A percentile compares a stretch with the other conserved stretches of the same genome.
phyloP scores from a whole-genome alignment of 2,113 vertebrate genomes.

The Calidris pugnax region DNA sequence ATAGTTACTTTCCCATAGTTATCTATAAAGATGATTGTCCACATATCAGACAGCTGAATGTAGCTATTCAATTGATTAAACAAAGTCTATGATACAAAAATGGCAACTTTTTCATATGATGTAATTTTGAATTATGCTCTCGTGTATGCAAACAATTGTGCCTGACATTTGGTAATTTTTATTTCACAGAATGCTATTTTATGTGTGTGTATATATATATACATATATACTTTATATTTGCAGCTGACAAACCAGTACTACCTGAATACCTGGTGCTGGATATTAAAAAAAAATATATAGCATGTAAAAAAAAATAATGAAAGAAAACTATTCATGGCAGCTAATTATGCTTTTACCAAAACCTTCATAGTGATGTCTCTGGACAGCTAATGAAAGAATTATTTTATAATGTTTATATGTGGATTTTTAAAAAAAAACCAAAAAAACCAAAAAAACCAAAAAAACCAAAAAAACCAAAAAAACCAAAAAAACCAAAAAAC shows the following conservation, averaged over 20 bases:
- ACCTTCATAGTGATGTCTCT: slow-evolving; percentile 71
- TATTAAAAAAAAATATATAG: slow-evolving; percentile 64
- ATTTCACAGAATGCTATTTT: slow-evolving; percentile 72
- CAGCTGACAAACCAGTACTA: slow-evolving; percentile 76
- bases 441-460: slow-evolving; percentile 29
- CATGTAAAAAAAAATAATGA: slow-evolving; percentile 39
- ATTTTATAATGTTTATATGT: slow-evolving; percentile 76
- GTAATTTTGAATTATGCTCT: slow-evolving; percentile 64
- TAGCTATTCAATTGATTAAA: slow-evolving; percentile 67
- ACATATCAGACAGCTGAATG: slow-evolving; percentile 78
- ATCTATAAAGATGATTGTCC: slow-evolving; percentile 62
- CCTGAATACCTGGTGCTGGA: slow-evolving; percentile 74
- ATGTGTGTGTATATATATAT: slow-evolving; percentile 56
- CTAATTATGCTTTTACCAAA: slow-evolving; percentile 82
- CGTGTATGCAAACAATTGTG: slow-evolving; percentile 61
- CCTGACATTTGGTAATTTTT: slow-evolving; percentile 71
- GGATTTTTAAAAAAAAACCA: slow-evolving; percentile 34
- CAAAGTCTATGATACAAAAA: slow-evolving; percentile 23
- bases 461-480: not conserved
- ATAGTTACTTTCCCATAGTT: slow-evolving; percentile 58
- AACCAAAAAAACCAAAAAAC: slow-evolving; percentile 23
- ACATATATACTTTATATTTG: slow-evolving; percentile 76
- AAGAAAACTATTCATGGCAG: slow-evolving; percentile 78
- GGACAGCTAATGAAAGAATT: slow-evolving; percentile 63
- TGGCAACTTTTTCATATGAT: slow-evolving; percentile 27